Percentiles rank a stretch among this genome's conserved stretches.
Conservation (phyloP, 2,113 vertebrate species). For the Delphinus delphis region DNA sequence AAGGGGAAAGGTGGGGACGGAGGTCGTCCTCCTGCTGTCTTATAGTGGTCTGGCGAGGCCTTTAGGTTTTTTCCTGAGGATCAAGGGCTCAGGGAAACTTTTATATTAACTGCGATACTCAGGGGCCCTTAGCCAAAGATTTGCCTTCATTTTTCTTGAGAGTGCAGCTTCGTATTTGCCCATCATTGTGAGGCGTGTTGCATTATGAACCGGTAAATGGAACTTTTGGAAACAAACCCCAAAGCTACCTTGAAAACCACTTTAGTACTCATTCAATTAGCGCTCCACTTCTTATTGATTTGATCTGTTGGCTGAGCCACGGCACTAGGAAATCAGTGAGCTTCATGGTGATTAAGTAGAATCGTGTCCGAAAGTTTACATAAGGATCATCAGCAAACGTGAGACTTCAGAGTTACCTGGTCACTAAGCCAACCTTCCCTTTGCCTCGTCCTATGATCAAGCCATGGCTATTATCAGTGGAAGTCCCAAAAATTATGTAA, state of each 20-base stretch:
- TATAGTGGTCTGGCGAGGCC: not conserved
- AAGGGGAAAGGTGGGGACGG: not conserved
- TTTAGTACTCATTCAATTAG: not conserved
- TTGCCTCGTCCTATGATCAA: not conserved
- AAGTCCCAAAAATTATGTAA: not conserved
- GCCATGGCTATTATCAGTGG: not conserved
- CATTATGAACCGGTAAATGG: not conserved
- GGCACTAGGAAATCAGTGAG: too few species aligned
- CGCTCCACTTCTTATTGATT: not conserved
- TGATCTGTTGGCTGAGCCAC: not conserved
- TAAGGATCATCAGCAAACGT: not conserved
- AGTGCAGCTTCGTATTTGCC: not conserved
- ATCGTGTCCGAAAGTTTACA: not conserved
- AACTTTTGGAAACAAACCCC: not conserved
- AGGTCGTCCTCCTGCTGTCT: not conserved
- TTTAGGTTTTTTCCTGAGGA: not conserved
- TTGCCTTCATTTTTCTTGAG: constrained; percentile 9
- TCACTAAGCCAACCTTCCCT: not conserved
- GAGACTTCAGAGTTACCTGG: not conserved
- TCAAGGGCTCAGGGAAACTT: not conserved
- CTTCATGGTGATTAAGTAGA: not conserved
- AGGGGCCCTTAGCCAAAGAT: constrained; percentile 24
- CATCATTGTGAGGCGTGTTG: not conserved
- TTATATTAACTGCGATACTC: not conserved
- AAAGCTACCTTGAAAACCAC: not conserved